Base-by-base conservation (phyloP, 2,797 vertebrate genomes). In the Sebastes trivittatus region DNA sequence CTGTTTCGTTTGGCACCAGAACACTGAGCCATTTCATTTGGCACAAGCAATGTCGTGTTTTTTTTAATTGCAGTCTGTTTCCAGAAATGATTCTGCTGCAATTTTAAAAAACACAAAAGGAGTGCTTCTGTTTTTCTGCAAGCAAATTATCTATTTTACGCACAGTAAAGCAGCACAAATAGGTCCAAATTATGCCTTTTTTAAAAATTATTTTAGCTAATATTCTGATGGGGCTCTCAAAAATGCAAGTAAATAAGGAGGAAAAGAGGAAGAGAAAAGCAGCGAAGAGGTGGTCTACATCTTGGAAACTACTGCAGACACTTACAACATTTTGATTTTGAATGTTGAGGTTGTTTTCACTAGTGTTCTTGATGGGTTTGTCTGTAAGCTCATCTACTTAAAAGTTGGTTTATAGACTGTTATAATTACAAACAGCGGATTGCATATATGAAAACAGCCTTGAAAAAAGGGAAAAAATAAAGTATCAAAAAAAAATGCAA, bases 1-100 rank as follows among this genome's bases (percentile, higher is more conserved):
- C 68, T 78, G 69, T 85, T 85, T 71, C 11, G 14, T 81, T 81
- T 77, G 72, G 59, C 63, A 74, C 20, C 20, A 49, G 64, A 56
- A 78, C 32, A 54, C 16, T 38, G 64, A 78, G 59, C 23, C 34
- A 46, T 74, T 72, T 79, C 25, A 72, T 77, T 80, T 80, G 83
- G 76, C 73, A 62, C 46, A n/a, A 58, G 25, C 20, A 8, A 27
- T 72, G 71, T 66, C 23, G 27, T 38, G 29, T 77, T 72, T 67
- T 71, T 27, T 74, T 23, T 74, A 74, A 79, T 62, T 76, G 42
- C 27, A 61, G 54, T 56, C 55, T 65, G 22, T 68, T 75, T 77
- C 69, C 22, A 72, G 64, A 76, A 54, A 61, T 49, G 22, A 80
- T 32, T 62, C 38, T 34, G n/a, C 65, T 22, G 54, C 42, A 3